These are phyloP conservation scores for Synergus japonicus DNA, from an alignment of 2,888 invertebrate species.

Conservation along the genomic window DNA sequence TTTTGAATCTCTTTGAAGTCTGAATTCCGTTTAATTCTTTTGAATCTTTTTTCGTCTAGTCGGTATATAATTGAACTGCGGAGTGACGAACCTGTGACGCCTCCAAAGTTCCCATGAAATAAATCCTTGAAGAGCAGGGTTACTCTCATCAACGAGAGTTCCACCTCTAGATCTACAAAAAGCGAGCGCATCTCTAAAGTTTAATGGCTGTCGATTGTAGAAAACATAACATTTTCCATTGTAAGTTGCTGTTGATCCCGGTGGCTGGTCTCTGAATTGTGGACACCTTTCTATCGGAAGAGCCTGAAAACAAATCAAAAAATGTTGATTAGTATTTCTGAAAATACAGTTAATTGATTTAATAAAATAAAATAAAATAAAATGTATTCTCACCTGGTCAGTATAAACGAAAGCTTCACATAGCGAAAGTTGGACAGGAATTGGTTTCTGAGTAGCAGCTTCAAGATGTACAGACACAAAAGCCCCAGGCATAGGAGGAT, in stretches of 20 bases:
- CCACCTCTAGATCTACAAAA: constrained; percentile 91
- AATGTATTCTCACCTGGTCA: constrained; percentile 81
- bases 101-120: constrained; percentile 97
- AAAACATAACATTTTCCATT: constrained; percentile 97
- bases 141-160: constrained; percentile 93
- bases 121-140: constrained; percentile 95
- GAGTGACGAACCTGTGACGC: constrained; percentile 83
- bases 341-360: too few relatives aligned
- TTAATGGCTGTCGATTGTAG: constrained; percentile 91
- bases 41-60: background rate
- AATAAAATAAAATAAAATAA: background rate
- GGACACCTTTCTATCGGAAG: constrained; percentile 95
- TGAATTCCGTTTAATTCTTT: background rate
- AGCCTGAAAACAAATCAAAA: constrained; percentile 79
- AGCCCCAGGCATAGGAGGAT: constrained; percentile 96
- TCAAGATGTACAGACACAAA: constrained; percentile 95
- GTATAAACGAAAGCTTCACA: constrained; percentile 97
- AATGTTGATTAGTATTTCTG: background rate
- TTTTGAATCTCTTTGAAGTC: too few relatives aligned
- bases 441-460: constrained; percentile 74
- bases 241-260: constrained; percentile 94
- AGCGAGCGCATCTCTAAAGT: constrained; percentile 87
- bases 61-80: background rate
- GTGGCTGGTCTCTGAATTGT: constrained; percentile 94
- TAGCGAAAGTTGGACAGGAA: constrained; percentile 88